Conservation (phyloP, 2,113 vertebrate genomes). For the Hydropotes inermis region DNA sequence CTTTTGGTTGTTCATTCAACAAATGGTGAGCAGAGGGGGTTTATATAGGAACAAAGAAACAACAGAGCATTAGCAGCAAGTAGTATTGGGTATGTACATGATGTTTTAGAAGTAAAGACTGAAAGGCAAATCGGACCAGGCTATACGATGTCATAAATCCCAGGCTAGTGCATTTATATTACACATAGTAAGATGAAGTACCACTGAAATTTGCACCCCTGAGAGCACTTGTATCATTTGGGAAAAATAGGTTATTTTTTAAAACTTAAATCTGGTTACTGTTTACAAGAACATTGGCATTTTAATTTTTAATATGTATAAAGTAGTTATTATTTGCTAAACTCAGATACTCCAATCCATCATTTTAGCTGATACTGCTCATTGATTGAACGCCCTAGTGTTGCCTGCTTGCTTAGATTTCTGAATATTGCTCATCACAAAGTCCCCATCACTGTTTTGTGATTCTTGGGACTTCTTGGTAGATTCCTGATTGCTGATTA, state of each 20-base stretch:
- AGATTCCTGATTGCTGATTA: not conserved
- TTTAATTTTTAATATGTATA: conserved; percentile 18
- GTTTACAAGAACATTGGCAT: not conserved
- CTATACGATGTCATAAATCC: not conserved
- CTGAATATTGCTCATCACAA: not conserved
- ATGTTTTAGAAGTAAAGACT: not conserved
- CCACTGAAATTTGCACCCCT: not conserved
- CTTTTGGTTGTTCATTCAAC: not conserved
- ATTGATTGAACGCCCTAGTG: not conserved
- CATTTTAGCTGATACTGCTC: not conserved
- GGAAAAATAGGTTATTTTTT: not conserved
- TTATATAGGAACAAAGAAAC: not conserved
- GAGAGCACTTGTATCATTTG: not conserved
- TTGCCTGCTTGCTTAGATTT: not conserved
- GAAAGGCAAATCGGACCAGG: not conserved
- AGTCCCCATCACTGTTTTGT: not conserved
- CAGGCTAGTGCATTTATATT: not conserved
- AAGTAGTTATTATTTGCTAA: not conserved
- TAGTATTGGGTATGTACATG: not conserved
- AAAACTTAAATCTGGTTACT: not conserved
- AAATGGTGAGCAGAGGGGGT: not conserved
- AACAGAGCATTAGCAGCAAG: not conserved
- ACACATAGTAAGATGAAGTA: not conserved
- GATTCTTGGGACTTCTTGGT: not conserved
- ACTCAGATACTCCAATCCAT: not conserved